phyloP scores from a whole-genome alignment of 2,888 invertebrate genomes.

The Cheilosia impressa region DNA sequence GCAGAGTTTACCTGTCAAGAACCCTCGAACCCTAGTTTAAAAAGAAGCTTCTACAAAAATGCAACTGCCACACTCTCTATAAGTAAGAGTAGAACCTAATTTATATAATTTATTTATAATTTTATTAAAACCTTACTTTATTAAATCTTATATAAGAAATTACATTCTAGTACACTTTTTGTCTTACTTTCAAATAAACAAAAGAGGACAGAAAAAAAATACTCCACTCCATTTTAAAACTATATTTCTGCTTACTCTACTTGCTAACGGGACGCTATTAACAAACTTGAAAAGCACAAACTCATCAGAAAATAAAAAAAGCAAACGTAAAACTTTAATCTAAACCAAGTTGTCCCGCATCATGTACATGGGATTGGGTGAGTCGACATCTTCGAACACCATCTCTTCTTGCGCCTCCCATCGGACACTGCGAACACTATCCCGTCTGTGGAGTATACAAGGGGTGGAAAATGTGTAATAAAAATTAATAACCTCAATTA shows the following conservation, averaged over 20 bases:
- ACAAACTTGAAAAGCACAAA: neutral
- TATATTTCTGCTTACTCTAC: neutral
- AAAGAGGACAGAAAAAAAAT: neutral
- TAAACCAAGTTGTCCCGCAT: constrained; percentile 69
- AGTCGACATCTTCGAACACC: constrained; percentile 82
- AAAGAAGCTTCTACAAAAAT: too few species aligned
- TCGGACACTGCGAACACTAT: constrained; percentile 81
- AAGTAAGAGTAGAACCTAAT: too few species aligned
- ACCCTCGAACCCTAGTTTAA: too few species aligned
- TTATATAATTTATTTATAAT: neutral
- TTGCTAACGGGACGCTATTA: too few species aligned
- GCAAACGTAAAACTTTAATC: constrained; percentile 10
- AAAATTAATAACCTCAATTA: constrained; percentile 21
- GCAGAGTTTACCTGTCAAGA: neutral
- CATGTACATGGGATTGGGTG: constrained; percentile 79
- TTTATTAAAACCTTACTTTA: constrained; percentile 27
- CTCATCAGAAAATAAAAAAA: constrained; percentile 4
- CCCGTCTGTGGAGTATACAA: constrained; percentile 77
- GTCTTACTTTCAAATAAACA: neutral
- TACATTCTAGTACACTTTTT: constrained; percentile 5
- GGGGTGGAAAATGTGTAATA: constrained; percentile 66
- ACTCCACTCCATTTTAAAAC: neutral
- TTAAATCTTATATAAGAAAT: constrained; percentile 13
- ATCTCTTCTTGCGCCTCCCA: constrained; percentile 81
- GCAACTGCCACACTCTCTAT: too few species aligned